Evolutionary conservation across 2,113 vertebrate species (phyloP), one percentile per base, ranked within the genome.

Genomic region (Phainopepla nitens): DNA sequence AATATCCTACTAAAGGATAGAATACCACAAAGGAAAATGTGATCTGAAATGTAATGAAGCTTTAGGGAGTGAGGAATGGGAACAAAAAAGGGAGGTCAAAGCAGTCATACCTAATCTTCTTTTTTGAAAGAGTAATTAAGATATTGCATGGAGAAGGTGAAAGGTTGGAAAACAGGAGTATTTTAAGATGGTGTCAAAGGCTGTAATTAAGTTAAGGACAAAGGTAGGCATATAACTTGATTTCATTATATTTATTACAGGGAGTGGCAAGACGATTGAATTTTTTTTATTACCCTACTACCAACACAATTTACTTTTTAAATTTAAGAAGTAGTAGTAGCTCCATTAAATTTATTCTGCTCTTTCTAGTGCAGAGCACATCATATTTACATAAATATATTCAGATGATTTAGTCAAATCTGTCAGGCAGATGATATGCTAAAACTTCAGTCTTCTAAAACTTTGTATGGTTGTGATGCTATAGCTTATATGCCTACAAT

Each of bases 111-210:
- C 58, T 91, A 92, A 90, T 93, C 71, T 79, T 93, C 73, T 36
- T 80, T 78, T 90, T 78, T 73, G 45, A 88, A 92, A 95, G 39
- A 82, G 54, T 80, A 90, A 93, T 93, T 89, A 89, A 93, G 70
- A 65, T 45, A 94, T 50, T 80, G n/a, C 27, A 50, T 36, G 14
- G 13, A 87, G 24, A 93, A 89, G 35, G 58, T 82, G 87, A 90
- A 95, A 85, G n/a, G 28, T 33, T 94, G 58, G 54, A 73, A 96
- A 82, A 88, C 80, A 90, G 11, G 8, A 82, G 22, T 50, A 39
- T 73, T 96, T 95, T 65, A 82, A 89, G 84, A 87, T 79, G 45
- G 56, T 77, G 54, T 78, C 81, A 89, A 86, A 87, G 33, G 12
- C 53, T 76, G 57, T 72, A 93, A 91, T 76, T 93, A 94, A 87